Evolutionary conservation across 2,797 vertebrate species (phyloP), one percentile per base, ranked within the genome.

Genomic region (Valencia hispanica): DNA sequence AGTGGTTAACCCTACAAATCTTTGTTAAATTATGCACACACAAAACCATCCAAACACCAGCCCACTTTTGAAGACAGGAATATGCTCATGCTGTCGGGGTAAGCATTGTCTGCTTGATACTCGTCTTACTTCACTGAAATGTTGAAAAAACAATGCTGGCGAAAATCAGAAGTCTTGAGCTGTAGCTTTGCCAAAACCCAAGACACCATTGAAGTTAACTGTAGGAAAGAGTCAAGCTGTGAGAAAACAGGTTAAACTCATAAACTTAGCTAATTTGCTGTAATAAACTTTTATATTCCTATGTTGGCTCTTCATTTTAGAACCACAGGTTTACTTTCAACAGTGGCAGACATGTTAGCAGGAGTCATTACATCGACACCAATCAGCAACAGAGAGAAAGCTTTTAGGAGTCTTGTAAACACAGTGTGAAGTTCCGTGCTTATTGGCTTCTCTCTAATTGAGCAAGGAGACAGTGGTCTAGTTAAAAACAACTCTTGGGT

Each of bases 341-440:
- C 73, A 4, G 45, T 9, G 66, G 39, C 77, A 81, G 76, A 72
- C 66, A 32, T 75, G 57, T 48, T 74, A 74, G 70, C 55, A 59
- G 69, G 72, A 71, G 65, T 87, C 79, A 66, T 85, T 88, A 76
- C 73, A 79, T 53, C 75, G 66, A 72, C 77, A 70, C 51, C 50
- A 77, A 81, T 86, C 68, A 75, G 83, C 68, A 77, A 84, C 66
- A 70, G 50, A 66, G 70, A 84, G 77, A 68, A 80, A 74, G 66
- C 66, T 93, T 85, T 92, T 87, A 86, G 70, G n/a, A 74, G 79
- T n/a, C 73, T 82, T 70, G 83, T 92, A 84, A 92, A 89, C 78
- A 17, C 79, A 74, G 78, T 78, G 83, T 80, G 82, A 89, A 86
- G 86, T 61, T 79, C 53, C 32, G 43, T 47, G 82, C 78, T 61